Evolutionary conservation across 2,888 invertebrate species (phyloP), one percentile per base, ranked within the genome.

Genomic region (Strigamia transsilvanica): DNA sequence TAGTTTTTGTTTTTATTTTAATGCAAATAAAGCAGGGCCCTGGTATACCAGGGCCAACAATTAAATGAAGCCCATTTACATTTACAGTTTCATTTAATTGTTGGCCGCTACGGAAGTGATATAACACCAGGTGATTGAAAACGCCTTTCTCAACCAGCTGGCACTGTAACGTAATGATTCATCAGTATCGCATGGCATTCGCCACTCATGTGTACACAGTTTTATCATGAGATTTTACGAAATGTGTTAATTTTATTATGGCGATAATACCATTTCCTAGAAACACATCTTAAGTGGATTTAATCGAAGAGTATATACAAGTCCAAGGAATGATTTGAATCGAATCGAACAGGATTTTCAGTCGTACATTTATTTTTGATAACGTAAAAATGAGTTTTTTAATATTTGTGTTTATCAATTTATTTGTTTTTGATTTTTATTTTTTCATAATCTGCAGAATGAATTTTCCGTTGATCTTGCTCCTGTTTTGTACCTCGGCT

Each of bases 101-200:
- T 18, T 18, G 18, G n/a, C 18, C n/a, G n/a, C 18, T 56, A 56
- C 23, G 73, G 73, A 73, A 73, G 73, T 73, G 73, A 73, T 73
- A 73, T 21, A 73, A 73, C 32, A 32, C 27, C 73, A 73, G 73
- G 73, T 73, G 73, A 32, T 73, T 73, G 27, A 1, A 73, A 32
- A 73, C 27, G 38, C 73, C 15, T 23, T 15, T 2, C 13, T 7
- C 12, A 27, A 13, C 23, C 73, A 73, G 27, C 73, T 73, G 61
- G 73, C 32, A 73, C 27, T 27, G 27, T 73, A 18, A 32, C 32
- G 32, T 7, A 56, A 73, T 73, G 73, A 73, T 73, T 73, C 73
- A 73, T 73, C 73, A 73, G 32, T 32, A 27, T 73, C 27, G 32
- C 73, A 27, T 73, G 12, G 23, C 73, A 32, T 13, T 73, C 9